Base-by-base conservation (phyloP, 2,113 vertebrate genomes). In the Nymphicus hollandicus region DNA sequence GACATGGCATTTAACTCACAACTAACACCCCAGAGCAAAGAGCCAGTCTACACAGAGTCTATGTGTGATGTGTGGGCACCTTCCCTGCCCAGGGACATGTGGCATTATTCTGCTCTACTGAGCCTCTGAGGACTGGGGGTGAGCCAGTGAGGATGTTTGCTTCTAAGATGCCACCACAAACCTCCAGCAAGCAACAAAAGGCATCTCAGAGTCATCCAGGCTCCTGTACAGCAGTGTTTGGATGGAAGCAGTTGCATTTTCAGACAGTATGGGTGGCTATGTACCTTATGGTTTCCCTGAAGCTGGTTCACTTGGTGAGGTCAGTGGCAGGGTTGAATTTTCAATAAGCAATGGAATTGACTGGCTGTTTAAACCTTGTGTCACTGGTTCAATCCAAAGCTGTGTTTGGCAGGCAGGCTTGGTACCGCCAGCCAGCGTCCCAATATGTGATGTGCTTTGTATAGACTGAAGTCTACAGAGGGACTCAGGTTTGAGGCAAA, bases 151-250 rank as follows among this genome's bases (percentile, higher is more conserved):
- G 63, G 41, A 83, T 55, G 28, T 78, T 41, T 70, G 43, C 55
- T 28, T 86, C 69, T 58, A 20, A 81, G 60, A 35, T 58, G 61
- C 50, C 65, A 70, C 65, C 69, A 37, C 3, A 10, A 66, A 76
- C 46, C 29, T 92, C 71, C 82, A 91, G 47, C 47, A 76, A 80
- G 81, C 13, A 88, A 60, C 68, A 83, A 72, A 88, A 96, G 23
- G 4, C 41, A 33, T 66, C 70, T 78, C 13, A 20, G 74, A 73
- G 53, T 55, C 60, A 65, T 23, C 35, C 1, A 6, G 23, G 33
- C 37, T 83, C 41, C 68, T 8, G 20, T 11, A 46, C 46, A 77
- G 24, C 33, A 5, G 14, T 3, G 1, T 35, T 80, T 47, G 43
- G 47, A 17, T 12, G 60, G 70, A 53, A 85, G 70, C 18, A 0